A percentile compares a stretch with the other conserved stretches of the same genome.
phyloP scores from a whole-genome alignment of 1,140 invertebrate genomes.

The Pogonus chalceus region DNA sequence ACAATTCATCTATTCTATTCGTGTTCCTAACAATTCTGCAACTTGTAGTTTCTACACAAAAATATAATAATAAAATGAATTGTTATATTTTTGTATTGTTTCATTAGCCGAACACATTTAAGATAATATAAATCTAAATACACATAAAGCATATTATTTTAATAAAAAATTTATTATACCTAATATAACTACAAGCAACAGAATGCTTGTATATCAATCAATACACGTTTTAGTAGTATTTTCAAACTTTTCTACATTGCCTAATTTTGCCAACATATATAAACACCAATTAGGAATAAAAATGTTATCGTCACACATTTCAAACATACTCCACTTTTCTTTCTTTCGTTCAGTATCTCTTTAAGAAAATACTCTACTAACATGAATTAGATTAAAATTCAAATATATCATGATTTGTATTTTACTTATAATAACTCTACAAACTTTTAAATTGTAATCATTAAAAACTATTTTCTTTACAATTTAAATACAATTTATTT shows the following conservation, averaged over 20 bases:
- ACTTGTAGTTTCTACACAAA: neutral
- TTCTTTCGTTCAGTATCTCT: neutral
- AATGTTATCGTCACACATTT: neutral
- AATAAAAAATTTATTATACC: neutral
- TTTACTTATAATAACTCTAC: neutral
- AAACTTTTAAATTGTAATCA: neutral
- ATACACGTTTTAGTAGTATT: no score
- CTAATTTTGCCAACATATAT: constrained; percentile 3
- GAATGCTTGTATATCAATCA: no score
- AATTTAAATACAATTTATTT: neutral
- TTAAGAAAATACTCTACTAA: constrained; percentile 6
- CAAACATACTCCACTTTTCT: neutral
- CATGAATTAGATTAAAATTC: neutral
- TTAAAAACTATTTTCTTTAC: neutral
- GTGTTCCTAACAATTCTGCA: constrained; percentile 1
- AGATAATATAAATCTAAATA: neutral
- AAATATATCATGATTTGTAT: no score
- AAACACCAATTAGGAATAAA: constrained; percentile 6
- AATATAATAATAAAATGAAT: neutral
- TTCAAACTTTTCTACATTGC: neutral
- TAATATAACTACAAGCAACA: neutral
- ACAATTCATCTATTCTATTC: constrained; percentile 1
- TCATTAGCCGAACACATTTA: no score
- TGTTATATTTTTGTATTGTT: no score
- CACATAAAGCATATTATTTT: neutral